Evolutionary conservation across 2,888 invertebrate species (phyloP), one percentile per base, ranked within the genome.

Genomic region (Sinohyriopsis cumingii): DNA sequence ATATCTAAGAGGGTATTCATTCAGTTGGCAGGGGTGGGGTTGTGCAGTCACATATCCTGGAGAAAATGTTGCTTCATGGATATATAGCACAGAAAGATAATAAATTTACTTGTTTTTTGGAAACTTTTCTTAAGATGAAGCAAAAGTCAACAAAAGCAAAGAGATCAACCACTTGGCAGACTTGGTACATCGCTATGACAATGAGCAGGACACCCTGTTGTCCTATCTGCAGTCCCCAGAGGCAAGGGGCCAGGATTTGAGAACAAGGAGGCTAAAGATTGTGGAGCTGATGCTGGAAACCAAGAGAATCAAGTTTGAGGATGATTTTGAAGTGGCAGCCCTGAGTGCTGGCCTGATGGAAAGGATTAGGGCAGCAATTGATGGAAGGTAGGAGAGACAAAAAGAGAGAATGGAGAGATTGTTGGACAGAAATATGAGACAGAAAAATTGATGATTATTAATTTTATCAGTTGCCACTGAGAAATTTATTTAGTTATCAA

Each of bases 151-250:
- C 24, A 63, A 72, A 9, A 72, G 59, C 19, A 73, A 76, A 22
- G 68, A 75, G 3, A 67, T 79, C 19, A 87, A 87, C 69, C 70
- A 84, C 15, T 77, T 88, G 57, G 86, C 85, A 67, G 87, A 87
- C 70, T 77, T 87, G 28, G 75, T 82, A 12, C 75, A 79, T 18
- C 80, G 88, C 19, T 82, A 73, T 74, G 85, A 86, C 65, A 75
- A 69, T 59, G 88, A 88, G 62, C 83, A 86, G 65, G 85, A 86
- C 55, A 73, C 69, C 33, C 68, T 88, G 63, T 73, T 87, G 64
- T 70, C 75, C 62, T 84, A 83, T 82, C 76, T 87, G 64, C 81
- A 86, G 62, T 76, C 80, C 45, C 75, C 74, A 53, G 79, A 80
- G 59, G 77, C 78, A 33, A 79, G 80, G 70, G 61, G 71, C 53